A percentile compares a stretch with the other conserved stretches of the same genome.
Evolutionary conservation across 2,888 invertebrate genomes (phyloP).

Genomic region (Sylvicola cinctus): DNA sequence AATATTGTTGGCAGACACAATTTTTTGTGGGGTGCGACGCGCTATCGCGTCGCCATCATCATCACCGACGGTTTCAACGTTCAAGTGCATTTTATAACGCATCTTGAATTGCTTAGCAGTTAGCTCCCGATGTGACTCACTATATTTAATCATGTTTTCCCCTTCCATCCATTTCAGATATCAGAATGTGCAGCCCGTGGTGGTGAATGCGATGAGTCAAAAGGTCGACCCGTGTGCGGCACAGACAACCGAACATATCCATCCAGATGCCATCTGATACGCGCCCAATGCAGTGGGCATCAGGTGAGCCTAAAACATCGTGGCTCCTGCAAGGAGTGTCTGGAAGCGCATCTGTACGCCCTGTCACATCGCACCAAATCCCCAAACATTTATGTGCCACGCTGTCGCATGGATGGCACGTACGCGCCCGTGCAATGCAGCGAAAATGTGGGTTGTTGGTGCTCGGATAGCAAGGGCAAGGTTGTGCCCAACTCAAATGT

Average conservation of each 20-base stretch:
- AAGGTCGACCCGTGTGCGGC: constrained; percentile 24
- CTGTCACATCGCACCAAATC: constrained; percentile 25
- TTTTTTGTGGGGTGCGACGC: no score
- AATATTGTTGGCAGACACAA: no score
- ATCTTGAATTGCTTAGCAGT: no score
- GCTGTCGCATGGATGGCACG: constrained; percentile 63
- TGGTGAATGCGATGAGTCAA: constrained; percentile 24
- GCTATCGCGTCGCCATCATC: no score
- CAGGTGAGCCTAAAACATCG: constrained; percentile 49
- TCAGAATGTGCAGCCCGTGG: constrained; percentile 24
- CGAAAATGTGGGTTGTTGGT: constrained; percentile 68
- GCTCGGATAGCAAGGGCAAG: constrained; percentile 65
- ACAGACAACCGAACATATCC: constrained; percentile 62
- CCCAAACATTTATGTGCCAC: constrained; percentile 43
- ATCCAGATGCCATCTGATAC: constrained; percentile 55
- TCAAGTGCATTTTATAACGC: no score
- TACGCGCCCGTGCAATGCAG: constrained; percentile 77
- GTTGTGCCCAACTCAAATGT: constrained; percentile 65
- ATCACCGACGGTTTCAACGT: no score
- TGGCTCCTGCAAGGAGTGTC: constrained; percentile 45
- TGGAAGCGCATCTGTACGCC: constrained; percentile 25
- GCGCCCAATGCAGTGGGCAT: constrained; percentile 55
- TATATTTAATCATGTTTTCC: no score
- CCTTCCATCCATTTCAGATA: constrained; percentile 13
- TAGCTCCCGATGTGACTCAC: no score